These are phyloP conservation scores for Hydrolagus affinis DNA, from an alignment of 2,113 vertebrate species.

Conservation along the genomic window DNA sequence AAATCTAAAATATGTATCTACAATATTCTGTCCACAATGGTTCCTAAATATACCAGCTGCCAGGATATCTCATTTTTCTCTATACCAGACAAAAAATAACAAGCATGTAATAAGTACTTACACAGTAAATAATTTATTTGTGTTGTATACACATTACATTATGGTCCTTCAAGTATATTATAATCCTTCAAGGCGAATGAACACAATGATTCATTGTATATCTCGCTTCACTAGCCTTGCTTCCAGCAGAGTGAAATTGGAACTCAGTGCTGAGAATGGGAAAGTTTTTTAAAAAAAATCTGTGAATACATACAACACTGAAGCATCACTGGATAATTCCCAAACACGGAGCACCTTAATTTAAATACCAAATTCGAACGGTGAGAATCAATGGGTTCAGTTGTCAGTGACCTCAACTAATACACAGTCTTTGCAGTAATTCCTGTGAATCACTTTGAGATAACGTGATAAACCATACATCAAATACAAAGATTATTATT, in stretches of 20 bases:
- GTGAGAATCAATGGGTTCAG: neutral
- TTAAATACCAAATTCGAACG: neutral
- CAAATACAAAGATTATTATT: no score
- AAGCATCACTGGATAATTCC: neutral
- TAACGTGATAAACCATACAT: no score
- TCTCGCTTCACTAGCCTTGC: neutral
- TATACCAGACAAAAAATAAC: neutral
- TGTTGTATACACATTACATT: conserved; percentile 1
- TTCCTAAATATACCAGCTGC: no score
- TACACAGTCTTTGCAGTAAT: no score
- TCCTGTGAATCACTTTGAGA: no score
- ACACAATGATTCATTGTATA: neutral
- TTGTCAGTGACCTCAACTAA: neutral
- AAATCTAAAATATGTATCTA: no score
- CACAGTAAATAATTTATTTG: neutral
- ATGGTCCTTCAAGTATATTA: neutral
- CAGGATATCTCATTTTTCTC: no score
- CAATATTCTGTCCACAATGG: no score
- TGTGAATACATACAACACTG: neutral
- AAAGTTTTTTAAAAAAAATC: neutral
- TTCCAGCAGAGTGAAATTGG: neutral
- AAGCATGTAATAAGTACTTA: neutral
- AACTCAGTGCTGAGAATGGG: neutral
- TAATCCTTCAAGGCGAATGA: neutral
- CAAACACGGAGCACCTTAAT: neutral